Conservation (phyloP, 1,140 invertebrate species). For the Dolichoris vasculosae region DNA sequence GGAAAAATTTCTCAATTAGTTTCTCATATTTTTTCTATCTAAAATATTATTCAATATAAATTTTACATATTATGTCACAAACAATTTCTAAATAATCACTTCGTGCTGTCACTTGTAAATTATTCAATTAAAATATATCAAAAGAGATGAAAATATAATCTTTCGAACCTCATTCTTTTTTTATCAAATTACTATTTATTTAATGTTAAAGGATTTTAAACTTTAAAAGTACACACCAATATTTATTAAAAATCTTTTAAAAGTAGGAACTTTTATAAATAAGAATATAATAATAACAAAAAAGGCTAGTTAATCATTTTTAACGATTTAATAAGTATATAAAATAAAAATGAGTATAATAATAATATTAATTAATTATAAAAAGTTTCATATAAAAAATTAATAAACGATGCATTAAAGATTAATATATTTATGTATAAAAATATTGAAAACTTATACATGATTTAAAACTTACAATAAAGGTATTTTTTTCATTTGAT, state of each 20-base stretch:
- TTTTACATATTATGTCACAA: constrained; percentile 40
- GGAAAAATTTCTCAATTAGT: background rate
- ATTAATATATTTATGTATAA: too few relatives aligned
- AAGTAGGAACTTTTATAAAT: background rate
- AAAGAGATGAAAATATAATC: background rate
- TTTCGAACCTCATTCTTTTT: background rate
- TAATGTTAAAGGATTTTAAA: background rate
- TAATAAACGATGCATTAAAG: too few relatives aligned
- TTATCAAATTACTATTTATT: background rate
- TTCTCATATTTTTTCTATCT: background rate
- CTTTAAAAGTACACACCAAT: background rate
- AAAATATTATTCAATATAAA: constrained; percentile 18
- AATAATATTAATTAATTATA: too few relatives aligned
- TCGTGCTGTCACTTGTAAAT: constrained; percentile 27
- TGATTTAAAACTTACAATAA: background rate
- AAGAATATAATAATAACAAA: too few relatives aligned
- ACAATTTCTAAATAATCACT: constrained; percentile 47
- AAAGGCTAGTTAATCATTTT: too few relatives aligned
- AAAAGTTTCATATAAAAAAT: too few relatives aligned
- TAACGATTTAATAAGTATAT: too few relatives aligned
- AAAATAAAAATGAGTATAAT: too few relatives aligned
- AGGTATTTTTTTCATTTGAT: background rate
- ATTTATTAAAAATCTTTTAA: background rate
- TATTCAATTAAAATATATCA: background rate
- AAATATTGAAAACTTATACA: too few relatives aligned